These are phyloP conservation scores for Drosophila carrolli DNA, from an alignment of 1,140 invertebrate genomes.

Conservation along the genomic window DNA sequence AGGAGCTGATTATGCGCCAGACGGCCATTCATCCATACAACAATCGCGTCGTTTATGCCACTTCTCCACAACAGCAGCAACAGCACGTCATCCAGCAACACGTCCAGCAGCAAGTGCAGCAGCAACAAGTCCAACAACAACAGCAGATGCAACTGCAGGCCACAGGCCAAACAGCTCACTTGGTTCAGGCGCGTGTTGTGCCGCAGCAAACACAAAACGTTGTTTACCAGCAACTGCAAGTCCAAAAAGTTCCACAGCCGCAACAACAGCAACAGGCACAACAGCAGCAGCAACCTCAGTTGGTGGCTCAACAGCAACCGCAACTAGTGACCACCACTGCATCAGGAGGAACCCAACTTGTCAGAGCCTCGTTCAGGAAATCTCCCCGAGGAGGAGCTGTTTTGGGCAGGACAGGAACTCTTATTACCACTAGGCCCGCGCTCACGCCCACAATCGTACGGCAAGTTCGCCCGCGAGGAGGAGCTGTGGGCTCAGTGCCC, in stretches of 20 bases:
- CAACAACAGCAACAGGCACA: constrained; percentile 34
- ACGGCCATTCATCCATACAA: constrained; percentile 72
- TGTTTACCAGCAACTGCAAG: constrained; percentile 68
- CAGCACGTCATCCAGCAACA: constrained; percentile 71
- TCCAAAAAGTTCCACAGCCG: constrained; percentile 55
- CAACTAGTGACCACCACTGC: constrained; percentile 48
- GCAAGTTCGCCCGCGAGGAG: constrained; percentile 61
- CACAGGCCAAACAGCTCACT: constrained; percentile 65
- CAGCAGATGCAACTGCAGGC: constrained; percentile 66
- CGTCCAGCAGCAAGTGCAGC: constrained; percentile 67
- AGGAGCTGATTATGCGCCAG: constrained; percentile 78
- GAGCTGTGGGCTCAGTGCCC: constrained; percentile 17
- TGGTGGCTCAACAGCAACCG: constrained; percentile 48
- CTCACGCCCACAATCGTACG: constrained; percentile 59
- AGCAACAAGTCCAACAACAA: constrained; percentile 69
- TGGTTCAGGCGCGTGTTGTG: constrained; percentile 70
- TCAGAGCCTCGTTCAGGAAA: constrained; percentile 59
- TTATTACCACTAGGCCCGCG: constrained; percentile 41
- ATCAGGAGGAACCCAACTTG: constrained; percentile 44
- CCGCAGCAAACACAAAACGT: constrained; percentile 66
- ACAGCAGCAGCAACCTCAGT: constrained; percentile 26
- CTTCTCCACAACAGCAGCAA: constrained; percentile 64
- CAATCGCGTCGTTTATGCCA: constrained; percentile 69
- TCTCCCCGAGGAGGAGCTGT: constrained; percentile 50
- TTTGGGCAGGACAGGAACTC: constrained; percentile 40